Evolutionary conservation across 2,888 invertebrate genomes (phyloP), one percentile per base, ranked within the genome.

Genomic region (Chrysodeixis includens): DNA sequence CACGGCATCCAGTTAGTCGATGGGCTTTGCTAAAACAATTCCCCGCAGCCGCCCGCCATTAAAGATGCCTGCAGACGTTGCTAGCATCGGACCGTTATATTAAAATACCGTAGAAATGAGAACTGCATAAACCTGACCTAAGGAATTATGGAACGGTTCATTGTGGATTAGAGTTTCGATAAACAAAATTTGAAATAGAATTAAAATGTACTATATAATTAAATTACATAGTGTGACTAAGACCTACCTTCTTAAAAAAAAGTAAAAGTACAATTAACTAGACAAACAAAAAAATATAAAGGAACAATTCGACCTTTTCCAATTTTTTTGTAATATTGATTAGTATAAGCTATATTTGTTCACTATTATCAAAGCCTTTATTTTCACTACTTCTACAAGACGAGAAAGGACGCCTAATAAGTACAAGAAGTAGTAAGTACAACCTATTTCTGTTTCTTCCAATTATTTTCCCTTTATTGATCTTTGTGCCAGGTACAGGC

Each of bases 21-120:
- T 81, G 78, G 81, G 78, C 63, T 78, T 20, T 66, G 53, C 78
- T 81, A 75, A 86, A 85, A 84, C 86, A 83, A 87, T 88, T 88
- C 79, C 67, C 67, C 70, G 72, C 88, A 87, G 79, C 87, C 83
- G 76, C 74, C 71, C 70, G 73, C 69, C 71, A 82, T 82, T 82
- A 81, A 72, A 63, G 74, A 68, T 67, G 71, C 44, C 57, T 56
- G 74, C 72, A 66, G 65, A 66, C 53, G 69, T 22, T 78, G 79
- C 76, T 51, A 53, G 49, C 16, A 60, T 20, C 16, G 51, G 32
- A 44, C 55, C 18, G 52, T 62, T 30, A 62, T 66, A 76, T 59
- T 69, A 40, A 58, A 67, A 72, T 66, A 75, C 57, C 49, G 46
- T 55, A 20, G 12, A 0, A 30, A 2, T 40, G 22, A 54, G 22